Base-by-base conservation (phyloP, 2,888 invertebrate genomes). In the Tuberolachnus salignus region DNA sequence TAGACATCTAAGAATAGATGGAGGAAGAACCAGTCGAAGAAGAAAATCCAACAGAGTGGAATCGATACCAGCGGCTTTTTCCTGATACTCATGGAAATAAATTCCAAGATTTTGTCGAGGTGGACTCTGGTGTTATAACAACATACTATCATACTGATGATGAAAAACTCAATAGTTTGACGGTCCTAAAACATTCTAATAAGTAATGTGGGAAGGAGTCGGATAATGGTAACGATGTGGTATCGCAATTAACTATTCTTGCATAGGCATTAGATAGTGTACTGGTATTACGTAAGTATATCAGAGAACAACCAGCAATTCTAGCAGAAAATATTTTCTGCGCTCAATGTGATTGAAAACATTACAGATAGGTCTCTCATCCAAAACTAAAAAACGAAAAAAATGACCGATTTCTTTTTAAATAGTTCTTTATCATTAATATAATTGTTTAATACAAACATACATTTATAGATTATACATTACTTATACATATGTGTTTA, bases 81-180 rank as follows among this genome's bases (percentile, higher is more conserved):
- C 55, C 55, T 21, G 55, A 55, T 19, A 23, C 55, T 55, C 19
- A 55, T 55, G 21, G 11, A 55, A 21, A 21, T 55, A 21, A 55
- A 55, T 55, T 55, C 55, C 55, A 16, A 34, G 16, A 59, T 59
- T 59, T 59, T 34, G 59, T 59, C 26, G 59, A 16, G 59, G 59
- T 59, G 59, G 26, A 59, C 59, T 59, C 59, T 59, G 2, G 16
- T 59, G 59, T 59, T 59, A 59, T 59, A 59, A 59, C 26, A 59
- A 59, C 59, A 59, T 59, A 59, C 34, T 59, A 59, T 59, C 34
- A 26, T 59, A 59, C 59, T 59, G 34, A 59, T 59, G 16, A 59
- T 59, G 59, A 59, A 59, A 59, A 26, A 59, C 59, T 59, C 26
- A 59, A 59, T 14, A 59, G 23, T 59, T 8, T 59, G 26, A 59